Evolutionary conservation across 2,888 invertebrate genomes (phyloP).

Genomic region (Heliconius erato): DNA sequence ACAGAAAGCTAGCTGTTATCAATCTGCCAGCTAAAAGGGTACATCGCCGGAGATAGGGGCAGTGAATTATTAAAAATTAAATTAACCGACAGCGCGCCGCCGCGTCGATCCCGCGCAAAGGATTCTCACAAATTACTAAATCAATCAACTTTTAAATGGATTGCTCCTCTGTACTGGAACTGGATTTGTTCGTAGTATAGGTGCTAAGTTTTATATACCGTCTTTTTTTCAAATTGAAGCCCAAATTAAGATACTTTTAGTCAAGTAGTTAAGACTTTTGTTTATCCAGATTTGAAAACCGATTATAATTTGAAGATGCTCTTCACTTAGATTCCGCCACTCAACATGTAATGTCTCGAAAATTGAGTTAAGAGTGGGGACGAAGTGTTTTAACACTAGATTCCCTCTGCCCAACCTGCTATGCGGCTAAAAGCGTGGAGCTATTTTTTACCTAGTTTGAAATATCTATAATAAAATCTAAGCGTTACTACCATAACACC

Average conservation of each 20-base stretch:
- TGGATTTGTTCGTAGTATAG: not conserved
- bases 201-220: too few relatives aligned
- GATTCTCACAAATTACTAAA: slow-evolving; percentile 31
- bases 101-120: slow-evolving; percentile 22
- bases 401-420: not conserved
- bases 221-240: not conserved
- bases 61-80: slow-evolving; percentile 35
- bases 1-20: not conserved
- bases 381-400: not conserved
- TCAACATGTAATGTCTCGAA: too few relatives aligned
- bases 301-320: not conserved
- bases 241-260: not conserved
- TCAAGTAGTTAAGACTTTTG: not conserved
- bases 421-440: not conserved
- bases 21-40: not conserved
- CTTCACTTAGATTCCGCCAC: not conserved
- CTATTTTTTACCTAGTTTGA: too few relatives aligned
- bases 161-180: slow-evolving; percentile 12
- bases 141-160: slow-evolving; percentile 29
- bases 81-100: slow-evolving; percentile 25
- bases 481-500: too few relatives aligned
- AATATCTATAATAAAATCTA: too few relatives aligned
- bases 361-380: not conserved
- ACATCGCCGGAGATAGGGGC: slow-evolving; percentile 1
- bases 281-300: not conserved